A percentile compares a stretch with the other conserved stretches of the same genome.
Conservation (phyloP, 2,888 invertebrate species). For the Ichneumoninae sp. region DNA sequence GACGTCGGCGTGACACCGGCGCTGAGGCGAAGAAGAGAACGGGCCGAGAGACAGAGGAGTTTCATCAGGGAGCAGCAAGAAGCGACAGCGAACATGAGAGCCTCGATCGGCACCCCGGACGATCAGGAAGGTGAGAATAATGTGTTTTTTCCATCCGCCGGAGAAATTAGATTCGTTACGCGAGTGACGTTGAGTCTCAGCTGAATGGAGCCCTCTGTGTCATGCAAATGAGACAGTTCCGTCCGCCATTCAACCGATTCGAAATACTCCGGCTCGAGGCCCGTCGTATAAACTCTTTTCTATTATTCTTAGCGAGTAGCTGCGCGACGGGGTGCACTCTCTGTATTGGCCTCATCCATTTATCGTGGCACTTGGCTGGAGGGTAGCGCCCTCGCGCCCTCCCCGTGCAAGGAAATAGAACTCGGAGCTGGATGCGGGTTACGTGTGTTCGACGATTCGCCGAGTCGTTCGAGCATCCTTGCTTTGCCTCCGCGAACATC, state of each 20-base stretch:
- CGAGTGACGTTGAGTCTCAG: constrained; percentile 42
- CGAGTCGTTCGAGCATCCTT: constrained; percentile 21
- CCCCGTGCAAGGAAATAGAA: constrained; percentile 30
- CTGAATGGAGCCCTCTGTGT: constrained; percentile 43
- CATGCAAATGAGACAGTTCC: constrained; percentile 64
- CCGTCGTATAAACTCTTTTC: constrained; percentile 30
- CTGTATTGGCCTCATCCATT: constrained; percentile 62
- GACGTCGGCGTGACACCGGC: constrained; percentile 93
- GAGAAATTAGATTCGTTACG: constrained; percentile 52
- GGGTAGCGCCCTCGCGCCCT: background rate
- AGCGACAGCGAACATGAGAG: constrained; percentile 86
- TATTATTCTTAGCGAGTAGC: constrained; percentile 56
- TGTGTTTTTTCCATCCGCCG: background rate
- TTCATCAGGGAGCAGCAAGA: constrained; percentile 94
- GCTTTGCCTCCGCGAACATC: constrained; percentile 5
- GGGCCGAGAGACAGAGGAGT: constrained; percentile 93
- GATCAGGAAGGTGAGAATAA: constrained; percentile 80
- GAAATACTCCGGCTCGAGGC: constrained; percentile 35
- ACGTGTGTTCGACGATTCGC: constrained; percentile 41
- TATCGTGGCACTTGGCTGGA: constrained; percentile 53
- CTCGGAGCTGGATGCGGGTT: background rate
- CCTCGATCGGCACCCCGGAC: constrained; percentile 81
- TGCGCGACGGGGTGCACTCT: constrained; percentile 55
- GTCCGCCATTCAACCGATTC: constrained; percentile 43
- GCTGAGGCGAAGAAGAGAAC: constrained; percentile 91